A percentile compares a stretch with the other conserved stretches of the same genome.
phyloP scores from a whole-genome alignment of 1,140 invertebrate species.

The Drosophila navojoa region DNA sequence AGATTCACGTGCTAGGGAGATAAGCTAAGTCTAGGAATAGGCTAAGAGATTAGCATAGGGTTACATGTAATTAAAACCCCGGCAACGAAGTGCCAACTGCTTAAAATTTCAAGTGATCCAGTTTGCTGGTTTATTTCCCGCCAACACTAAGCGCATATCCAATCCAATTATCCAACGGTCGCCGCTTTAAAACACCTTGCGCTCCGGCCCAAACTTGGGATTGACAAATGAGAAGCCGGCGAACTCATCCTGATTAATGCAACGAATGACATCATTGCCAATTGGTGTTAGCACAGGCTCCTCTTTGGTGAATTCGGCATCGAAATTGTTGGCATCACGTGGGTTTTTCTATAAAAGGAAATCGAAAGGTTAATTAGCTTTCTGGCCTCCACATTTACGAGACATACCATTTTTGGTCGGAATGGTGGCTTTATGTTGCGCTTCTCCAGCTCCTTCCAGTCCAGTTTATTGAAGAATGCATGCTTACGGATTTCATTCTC shows the following conservation, averaged over 20 bases:
- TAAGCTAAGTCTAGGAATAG: constrained; percentile 53
- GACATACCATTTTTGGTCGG: constrained; percentile 97
- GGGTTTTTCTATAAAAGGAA: constrained; percentile 93
- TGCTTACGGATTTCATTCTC: constrained; percentile 94
- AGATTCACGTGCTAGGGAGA: constrained; percentile 51
- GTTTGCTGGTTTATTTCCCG: constrained; percentile 30
- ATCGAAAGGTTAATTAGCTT: not conserved
- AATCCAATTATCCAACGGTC: constrained; percentile 7
- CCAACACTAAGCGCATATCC: constrained; percentile 30
- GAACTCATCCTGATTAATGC: constrained; percentile 98
- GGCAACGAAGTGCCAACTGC: constrained; percentile 37
- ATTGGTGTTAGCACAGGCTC: constrained; percentile 98
- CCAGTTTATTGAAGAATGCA: constrained; percentile 97
- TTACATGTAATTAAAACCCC: constrained; percentile 43
- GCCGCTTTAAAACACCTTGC: constrained; percentile 83
- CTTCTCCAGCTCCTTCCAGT: constrained; percentile 97
- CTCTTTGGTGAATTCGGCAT: constrained; percentile 99
- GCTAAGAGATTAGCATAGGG: constrained; percentile 48
- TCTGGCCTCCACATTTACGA: not conserved
- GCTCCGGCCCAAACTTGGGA: constrained; percentile 92
- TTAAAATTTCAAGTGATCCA: constrained; percentile 37
- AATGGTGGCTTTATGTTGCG: constrained; percentile 97
- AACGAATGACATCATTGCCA: constrained; percentile 93
- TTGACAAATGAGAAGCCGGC: constrained; percentile 98
- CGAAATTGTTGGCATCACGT: constrained; percentile 99